phyloP scores from a whole-genome alignment of 2,888 invertebrate genomes.

The Hecatera dysodea region DNA sequence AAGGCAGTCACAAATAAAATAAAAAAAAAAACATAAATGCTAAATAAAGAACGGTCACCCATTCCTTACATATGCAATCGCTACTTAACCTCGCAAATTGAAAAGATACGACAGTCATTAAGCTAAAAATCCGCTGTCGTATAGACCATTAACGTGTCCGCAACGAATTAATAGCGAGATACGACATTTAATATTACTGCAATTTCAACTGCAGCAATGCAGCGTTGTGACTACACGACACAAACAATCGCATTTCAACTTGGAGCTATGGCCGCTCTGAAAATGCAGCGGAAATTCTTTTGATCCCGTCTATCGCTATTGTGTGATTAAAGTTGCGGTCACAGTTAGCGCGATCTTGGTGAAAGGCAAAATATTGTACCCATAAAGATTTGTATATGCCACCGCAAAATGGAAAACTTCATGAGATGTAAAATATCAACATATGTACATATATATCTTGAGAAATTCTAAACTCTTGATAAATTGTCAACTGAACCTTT shows the following conservation, averaged over 20 bases:
- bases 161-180: conserved; percentile 29
- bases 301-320: conserved; percentile 34
- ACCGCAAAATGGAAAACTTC: too few relatives aligned
- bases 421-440: too few relatives aligned
- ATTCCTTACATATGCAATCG: background rate
- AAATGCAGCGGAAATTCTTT: conserved; percentile 51
- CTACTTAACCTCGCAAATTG: conserved; percentile 7
- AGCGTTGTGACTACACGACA: conserved; percentile 34
- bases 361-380: background rate
- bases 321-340: conserved; percentile 21
- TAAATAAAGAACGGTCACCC: background rate
- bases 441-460: too few relatives aligned
- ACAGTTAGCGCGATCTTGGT: background rate
- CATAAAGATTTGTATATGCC: too few relatives aligned
- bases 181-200: conserved; percentile 40
- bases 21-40: too few relatives aligned
- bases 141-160: conserved; percentile 27
- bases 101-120: conserved; percentile 26
- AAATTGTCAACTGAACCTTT: too few relatives aligned
- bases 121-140: conserved; percentile 8
- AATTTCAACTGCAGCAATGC: conserved; percentile 33
- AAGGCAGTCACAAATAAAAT: too few relatives aligned
- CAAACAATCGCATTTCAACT: conserved; percentile 49
- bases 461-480: too few relatives aligned
- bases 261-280: conserved; percentile 40